These are phyloP conservation scores for Thomomys bottae DNA, from an alignment of 2,113 vertebrate species.

Conservation along the genomic window DNA sequence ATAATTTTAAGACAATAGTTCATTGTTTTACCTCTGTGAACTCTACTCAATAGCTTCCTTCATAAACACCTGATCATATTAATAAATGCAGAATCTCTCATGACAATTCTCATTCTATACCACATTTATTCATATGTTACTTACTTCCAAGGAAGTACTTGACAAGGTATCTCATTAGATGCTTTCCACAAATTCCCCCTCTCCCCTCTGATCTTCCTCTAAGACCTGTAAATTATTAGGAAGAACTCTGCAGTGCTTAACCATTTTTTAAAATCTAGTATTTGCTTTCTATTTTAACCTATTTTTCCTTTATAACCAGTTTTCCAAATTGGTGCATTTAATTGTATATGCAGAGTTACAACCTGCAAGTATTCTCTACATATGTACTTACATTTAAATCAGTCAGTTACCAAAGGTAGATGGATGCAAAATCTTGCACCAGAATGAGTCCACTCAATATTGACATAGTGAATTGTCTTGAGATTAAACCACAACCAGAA, in stretches of 20 bases:
- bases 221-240: constrained; percentile 5
- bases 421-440: constrained; percentile 73
- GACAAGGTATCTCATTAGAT: constrained; percentile 45
- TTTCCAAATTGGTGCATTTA: constrained; percentile 28
- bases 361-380: neutral
- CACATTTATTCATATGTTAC: neutral
- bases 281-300: constrained; percentile 36
- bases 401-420: constrained; percentile 80
- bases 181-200: neutral
- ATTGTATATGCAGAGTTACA: neutral
- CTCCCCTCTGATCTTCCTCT: constrained; percentile 14
- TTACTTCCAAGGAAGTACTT: neutral
- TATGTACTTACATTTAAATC: constrained; percentile 76
- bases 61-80: neutral
- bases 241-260: neutral
- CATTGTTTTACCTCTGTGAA: constrained; percentile 20
- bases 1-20: neutral
- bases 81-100: neutral
- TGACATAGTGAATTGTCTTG: constrained; percentile 83
- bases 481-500: constrained; percentile 83
- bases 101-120: neutral
- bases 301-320: constrained; percentile 42
- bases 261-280: neutral
- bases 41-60: neutral
- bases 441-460: constrained; percentile 84